Conservation (phyloP, 2,888 invertebrate species). For the Agrotis clavis region DNA sequence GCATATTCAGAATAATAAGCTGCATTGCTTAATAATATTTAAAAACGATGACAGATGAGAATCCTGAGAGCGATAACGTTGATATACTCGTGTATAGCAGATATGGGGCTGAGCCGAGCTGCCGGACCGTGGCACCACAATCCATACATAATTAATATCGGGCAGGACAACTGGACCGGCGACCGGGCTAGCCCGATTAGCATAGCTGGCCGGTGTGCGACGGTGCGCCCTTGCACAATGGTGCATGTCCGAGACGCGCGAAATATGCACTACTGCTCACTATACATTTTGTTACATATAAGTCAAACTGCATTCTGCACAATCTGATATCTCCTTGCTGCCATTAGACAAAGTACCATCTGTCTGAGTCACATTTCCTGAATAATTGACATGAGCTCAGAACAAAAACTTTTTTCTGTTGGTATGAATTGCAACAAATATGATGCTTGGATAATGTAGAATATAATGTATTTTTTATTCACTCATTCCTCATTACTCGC, state of each 20-base stretch:
- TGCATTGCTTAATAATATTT: conserved; percentile 36
- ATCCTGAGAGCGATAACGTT: conserved; percentile 43
- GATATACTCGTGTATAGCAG: conserved; percentile 41
- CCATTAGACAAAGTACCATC: conserved; percentile 46
- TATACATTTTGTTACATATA: conserved; percentile 59
- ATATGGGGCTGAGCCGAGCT: conserved; percentile 56
- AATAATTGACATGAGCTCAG: conserved; percentile 38
- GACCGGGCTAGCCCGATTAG: conserved; percentile 64
- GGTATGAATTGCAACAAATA: conserved; percentile 24
- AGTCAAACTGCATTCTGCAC: conserved; percentile 66
- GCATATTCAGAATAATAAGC: conserved; percentile 31
- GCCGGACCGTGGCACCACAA: conserved; percentile 60
- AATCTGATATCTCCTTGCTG: conserved; percentile 64
- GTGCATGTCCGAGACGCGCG: conserved; percentile 61
- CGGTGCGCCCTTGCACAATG: conserved; percentile 57
- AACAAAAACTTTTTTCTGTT: conserved; percentile 28
- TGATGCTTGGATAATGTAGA: conserved; percentile 34
- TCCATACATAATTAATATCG: conserved; percentile 78
- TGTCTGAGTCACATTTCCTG: conserved; percentile 60
- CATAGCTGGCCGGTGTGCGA: conserved; percentile 63
- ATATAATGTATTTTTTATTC: conserved; percentile 53
- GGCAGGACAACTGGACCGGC: conserved; percentile 60
- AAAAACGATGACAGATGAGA: conserved; percentile 43
- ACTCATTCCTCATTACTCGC: conserved; percentile 51
- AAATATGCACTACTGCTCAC: conserved; percentile 57